Conservation (phyloP, 2,888 invertebrate genomes). For the Megastigmus dorsalis region DNA sequence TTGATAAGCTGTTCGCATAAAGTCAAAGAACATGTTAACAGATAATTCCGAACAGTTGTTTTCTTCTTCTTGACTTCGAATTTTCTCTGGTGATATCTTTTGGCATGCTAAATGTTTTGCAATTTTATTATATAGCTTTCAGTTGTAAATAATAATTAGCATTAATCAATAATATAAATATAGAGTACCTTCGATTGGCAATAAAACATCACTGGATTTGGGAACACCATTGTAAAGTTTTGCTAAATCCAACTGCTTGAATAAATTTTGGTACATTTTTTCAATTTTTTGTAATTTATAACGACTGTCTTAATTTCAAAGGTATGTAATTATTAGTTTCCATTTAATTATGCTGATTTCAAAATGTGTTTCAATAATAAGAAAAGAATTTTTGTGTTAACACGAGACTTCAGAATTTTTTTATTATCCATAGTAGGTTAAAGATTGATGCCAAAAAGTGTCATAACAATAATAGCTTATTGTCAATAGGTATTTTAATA, state of each 20-base stretch:
- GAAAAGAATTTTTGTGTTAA: slow-evolving; percentile 17
- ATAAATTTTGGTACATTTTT: slow-evolving; percentile 53
- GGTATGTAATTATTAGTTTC: neutral
- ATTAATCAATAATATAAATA: neutral
- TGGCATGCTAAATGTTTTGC: slow-evolving; percentile 3
- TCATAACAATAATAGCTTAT: slow-evolving; percentile 35
- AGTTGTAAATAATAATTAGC: neutral
- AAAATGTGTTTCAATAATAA: neutral
- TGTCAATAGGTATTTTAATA: neutral
- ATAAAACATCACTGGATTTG: slow-evolving; percentile 21
- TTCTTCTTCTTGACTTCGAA: slow-evolving; percentile 16
- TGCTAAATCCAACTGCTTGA: slow-evolving; percentile 47
- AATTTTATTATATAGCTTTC: neutral
- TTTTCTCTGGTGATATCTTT: slow-evolving; percentile 16
- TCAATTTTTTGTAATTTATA: neutral
- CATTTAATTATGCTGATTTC: neutral
- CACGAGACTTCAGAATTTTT: slow-evolving; percentile 28
- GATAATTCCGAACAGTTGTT: slow-evolving; percentile 77
- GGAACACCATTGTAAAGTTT: slow-evolving; percentile 45
- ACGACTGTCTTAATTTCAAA: neutral
- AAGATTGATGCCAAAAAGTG: slow-evolving; percentile 28
- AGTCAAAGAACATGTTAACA: slow-evolving; percentile 83
- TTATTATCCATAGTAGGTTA: slow-evolving; percentile 36
- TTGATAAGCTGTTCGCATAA: slow-evolving; percentile 84
- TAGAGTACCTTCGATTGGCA: slow-evolving; percentile 32